Evolutionary conservation across 92 coral and sea anemone species (phyloP).

Genomic region (Palythoa caribaeorum): DNA sequence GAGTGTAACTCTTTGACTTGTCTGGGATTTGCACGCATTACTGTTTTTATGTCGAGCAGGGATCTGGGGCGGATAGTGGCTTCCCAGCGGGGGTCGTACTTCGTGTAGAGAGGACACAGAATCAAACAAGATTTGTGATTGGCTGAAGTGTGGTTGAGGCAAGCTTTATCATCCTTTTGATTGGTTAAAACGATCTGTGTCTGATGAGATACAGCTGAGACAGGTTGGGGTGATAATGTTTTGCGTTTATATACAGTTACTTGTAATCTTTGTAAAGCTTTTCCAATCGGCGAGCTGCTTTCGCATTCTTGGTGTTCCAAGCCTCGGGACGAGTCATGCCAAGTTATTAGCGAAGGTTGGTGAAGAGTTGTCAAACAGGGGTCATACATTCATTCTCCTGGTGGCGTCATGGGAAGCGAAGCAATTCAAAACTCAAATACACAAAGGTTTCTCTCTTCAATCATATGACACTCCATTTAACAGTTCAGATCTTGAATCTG

Average conservation of each 20-base stretch:
- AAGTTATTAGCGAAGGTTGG: slow-evolving; percentile 77
- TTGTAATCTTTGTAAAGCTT: neutral
- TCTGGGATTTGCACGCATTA: too few species aligned
- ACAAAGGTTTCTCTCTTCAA: slow-evolving; percentile 11
- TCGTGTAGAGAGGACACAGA: too few species aligned
- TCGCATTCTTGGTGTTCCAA: slow-evolving; percentile 79
- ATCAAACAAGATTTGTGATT: too few species aligned
- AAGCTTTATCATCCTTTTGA: too few species aligned
- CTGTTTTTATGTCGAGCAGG: too few species aligned
- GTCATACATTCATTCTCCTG: slow-evolving; percentile 70
- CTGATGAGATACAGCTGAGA: neutral
- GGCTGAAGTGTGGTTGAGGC: too few species aligned
- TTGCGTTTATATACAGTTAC: neutral
- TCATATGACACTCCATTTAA: slow-evolving; percentile 65
- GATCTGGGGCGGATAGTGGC: too few species aligned
- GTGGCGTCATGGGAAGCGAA: slow-evolving; percentile 67
- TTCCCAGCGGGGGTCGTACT: too few species aligned
- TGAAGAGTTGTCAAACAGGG: slow-evolving; percentile 67
- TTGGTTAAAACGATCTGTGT: neutral
- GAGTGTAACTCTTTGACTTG: too few species aligned
- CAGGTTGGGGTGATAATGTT: neutral
- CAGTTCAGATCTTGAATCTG: slow-evolving; percentile 56
- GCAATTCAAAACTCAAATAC: slow-evolving; percentile 9
- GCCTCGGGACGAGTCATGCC: slow-evolving; percentile 78
- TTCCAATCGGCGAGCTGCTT: neutral